phyloP scores from a whole-genome alignment of 30 jellyfish, hydroid and myxozoan species.

The Aurelia aurita region DNA sequence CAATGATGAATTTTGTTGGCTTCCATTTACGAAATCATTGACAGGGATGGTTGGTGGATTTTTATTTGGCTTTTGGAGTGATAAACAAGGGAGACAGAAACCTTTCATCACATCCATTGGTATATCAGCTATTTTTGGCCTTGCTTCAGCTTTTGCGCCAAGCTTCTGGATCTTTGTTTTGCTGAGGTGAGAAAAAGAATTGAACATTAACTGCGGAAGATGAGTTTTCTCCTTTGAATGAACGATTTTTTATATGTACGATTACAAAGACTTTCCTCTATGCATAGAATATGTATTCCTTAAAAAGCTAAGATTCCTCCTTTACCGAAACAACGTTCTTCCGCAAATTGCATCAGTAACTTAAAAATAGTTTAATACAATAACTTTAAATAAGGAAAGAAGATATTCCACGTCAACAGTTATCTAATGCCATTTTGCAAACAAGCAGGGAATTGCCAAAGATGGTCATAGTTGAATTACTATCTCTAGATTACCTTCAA shows the following conservation, averaged over 20 bases:
- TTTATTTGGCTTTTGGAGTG: slow-evolving; percentile 52
- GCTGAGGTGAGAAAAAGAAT: slow-evolving; percentile 24
- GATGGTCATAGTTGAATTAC: too few species aligned
- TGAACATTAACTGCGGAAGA: not conserved
- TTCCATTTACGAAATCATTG: slow-evolving; percentile 46
- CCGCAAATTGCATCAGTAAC: too few species aligned
- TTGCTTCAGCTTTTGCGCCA: slow-evolving; percentile 72
- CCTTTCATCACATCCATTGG: slow-evolving; percentile 55
- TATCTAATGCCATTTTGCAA: too few species aligned
- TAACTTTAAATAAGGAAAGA: not conserved
- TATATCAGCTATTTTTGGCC: slow-evolving; percentile 39
- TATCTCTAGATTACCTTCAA: too few species aligned
- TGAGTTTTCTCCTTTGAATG: not conserved
- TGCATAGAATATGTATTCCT: too few species aligned
- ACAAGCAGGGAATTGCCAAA: too few species aligned
- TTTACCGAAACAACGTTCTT: too few species aligned
- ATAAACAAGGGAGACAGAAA: slow-evolving; percentile 55
- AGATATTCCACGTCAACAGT: too few species aligned
- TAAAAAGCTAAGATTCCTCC: too few species aligned
- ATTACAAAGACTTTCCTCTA: too few species aligned
- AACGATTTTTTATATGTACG: too few species aligned
- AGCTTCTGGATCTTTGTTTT: slow-evolving; percentile 46
- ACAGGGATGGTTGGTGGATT: slow-evolving; percentile 54
- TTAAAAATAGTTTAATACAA: not conserved
- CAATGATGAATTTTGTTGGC: slow-evolving; percentile 45